A percentile compares a stretch with the other conserved stretches of the same genome.
Evolutionary conservation across 2,888 invertebrate genomes (phyloP).

Genomic region (Drosophila basisetae): DNA sequence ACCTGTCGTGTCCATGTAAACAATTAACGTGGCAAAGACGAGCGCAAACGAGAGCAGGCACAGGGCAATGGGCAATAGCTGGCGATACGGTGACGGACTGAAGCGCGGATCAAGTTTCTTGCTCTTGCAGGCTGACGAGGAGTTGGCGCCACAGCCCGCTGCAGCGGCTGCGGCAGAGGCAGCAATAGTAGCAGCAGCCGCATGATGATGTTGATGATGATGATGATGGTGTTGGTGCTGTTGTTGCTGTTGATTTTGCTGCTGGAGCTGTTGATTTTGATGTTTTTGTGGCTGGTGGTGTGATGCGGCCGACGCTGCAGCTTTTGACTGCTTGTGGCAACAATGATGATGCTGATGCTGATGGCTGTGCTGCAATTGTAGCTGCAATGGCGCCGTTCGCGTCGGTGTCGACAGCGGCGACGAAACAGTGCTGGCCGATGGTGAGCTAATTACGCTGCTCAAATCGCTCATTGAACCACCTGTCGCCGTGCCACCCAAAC

Average conservation of each 20-base stretch:
- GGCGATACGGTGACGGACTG: conserved; percentile 85
- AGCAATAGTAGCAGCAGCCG: conserved; percentile 43
- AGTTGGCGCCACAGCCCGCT: conserved; percentile 42
- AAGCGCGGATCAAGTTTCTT: conserved; percentile 84
- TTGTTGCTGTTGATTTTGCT: conserved; percentile 48
- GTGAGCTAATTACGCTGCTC: conserved; percentile 82
- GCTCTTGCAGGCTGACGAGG: conserved; percentile 79
- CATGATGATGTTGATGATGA: conserved; percentile 54
- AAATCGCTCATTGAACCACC: conserved; percentile 77
- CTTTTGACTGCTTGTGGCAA: conserved; percentile 75
- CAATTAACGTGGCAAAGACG: conserved; percentile 91
- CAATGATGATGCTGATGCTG: conserved; percentile 63
- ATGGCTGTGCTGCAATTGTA: conserved; percentile 68
- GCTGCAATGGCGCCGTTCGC: conserved; percentile 75
- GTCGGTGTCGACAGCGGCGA: conserved; percentile 83
- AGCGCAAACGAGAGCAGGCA: conserved; percentile 92
- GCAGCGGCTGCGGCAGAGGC: conserved; percentile 31
- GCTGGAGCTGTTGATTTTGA: conserved; percentile 50
- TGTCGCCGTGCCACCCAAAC: conserved; percentile 21
- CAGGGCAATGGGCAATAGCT: conserved; percentile 89
- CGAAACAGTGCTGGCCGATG: conserved; percentile 82
- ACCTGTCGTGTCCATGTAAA: conserved; percentile 94
- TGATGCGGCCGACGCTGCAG: conserved; percentile 34
- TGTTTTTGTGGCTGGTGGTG: conserved; percentile 59
- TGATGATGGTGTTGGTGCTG: conserved; percentile 51